phyloP scores from a whole-genome alignment of 1,140 invertebrate genomes.

The Goniozus legneri region DNA sequence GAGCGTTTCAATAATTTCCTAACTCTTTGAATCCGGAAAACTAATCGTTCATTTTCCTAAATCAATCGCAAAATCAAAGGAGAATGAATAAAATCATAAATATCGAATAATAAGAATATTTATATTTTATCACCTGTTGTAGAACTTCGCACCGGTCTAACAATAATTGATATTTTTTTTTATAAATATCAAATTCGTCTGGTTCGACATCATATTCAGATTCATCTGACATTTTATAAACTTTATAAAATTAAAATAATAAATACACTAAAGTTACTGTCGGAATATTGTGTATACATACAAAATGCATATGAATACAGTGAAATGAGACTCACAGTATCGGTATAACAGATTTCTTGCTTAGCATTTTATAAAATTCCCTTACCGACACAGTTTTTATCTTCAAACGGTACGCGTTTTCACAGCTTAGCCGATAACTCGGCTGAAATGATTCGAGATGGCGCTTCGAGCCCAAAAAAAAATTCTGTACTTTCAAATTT shows the following conservation, averaged over 20 bases:
- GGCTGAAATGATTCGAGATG: too few species aligned
- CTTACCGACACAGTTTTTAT: too few species aligned
- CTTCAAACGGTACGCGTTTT: too few species aligned
- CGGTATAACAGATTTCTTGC: too few species aligned
- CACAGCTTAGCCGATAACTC: too few species aligned
- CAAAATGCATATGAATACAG: conserved; percentile 9
- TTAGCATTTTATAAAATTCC: too few species aligned
- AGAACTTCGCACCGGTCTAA: conserved; percentile 50
- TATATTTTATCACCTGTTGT: conserved; percentile 45
- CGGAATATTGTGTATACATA: not conserved
- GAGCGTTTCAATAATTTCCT: conserved; percentile 48
- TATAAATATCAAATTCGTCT: conserved; percentile 47
- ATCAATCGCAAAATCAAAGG: conserved; percentile 10
- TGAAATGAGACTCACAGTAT: conserved; percentile 17
- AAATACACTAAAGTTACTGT: not conserved
- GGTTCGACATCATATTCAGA: conserved; percentile 42
- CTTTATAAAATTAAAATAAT: not conserved
- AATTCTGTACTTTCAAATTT: too few species aligned
- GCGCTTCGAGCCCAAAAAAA: too few species aligned
- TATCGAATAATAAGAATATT: too few species aligned
- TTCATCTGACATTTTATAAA: conserved; percentile 29
- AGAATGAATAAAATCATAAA: too few species aligned
- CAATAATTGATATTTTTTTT: conserved; percentile 49
- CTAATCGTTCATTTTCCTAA: conserved; percentile 53
- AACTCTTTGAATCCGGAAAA: conserved; percentile 50